Base-by-base conservation (phyloP, 2,113 vertebrate genomes). In the Vimba vimba region DNA sequence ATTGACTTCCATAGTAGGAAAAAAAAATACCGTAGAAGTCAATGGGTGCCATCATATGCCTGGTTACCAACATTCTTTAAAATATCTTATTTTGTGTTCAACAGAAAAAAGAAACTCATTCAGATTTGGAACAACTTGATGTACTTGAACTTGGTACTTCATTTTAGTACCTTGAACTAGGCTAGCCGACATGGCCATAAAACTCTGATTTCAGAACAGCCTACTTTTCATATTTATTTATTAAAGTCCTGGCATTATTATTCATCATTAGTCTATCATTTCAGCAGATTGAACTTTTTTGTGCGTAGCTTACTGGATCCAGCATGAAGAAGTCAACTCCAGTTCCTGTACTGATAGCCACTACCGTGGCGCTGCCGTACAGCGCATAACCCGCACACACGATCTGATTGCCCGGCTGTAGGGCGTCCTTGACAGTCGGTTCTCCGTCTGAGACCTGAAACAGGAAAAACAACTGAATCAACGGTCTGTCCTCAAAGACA, bases 271-370 rank as follows among this genome's bases (percentile, higher is more conserved):
- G 17, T 36, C 1, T n/a, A 39, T 55, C 21, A 4, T 43, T 55
- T 45, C 27, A 43, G 62, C 25, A 57, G 69, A 47, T 55, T 43
- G 27, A 62, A 30, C 15, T 4, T 50, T 82, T 8, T 21, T 43
- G 6, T 71, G 93, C 94, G 87, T 94, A 30, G 27, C 27, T 1
- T 30, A 99, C 98, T 45, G 97, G 98, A 89, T 99, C 98, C 0
- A 99, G 92, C 96, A 97, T 98, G 94, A 99, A 99, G 93, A 97
- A 97, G 90, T 98, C 96, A 89, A 99, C 95, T 68, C 98, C 97
- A 73, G 96, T 95, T 0, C 98, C 98, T 0, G 97, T 99, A 90
- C 95, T 99, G 85, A 99, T 94, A 30, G 98, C 97, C 3, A 99
- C 96, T 39, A 99, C 88, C 0, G 98, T 98, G 59, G 98, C 98